Evolutionary conservation across 2,797 vertebrate genomes (phyloP).

Genomic region (Benthosema pterotum): DNA sequence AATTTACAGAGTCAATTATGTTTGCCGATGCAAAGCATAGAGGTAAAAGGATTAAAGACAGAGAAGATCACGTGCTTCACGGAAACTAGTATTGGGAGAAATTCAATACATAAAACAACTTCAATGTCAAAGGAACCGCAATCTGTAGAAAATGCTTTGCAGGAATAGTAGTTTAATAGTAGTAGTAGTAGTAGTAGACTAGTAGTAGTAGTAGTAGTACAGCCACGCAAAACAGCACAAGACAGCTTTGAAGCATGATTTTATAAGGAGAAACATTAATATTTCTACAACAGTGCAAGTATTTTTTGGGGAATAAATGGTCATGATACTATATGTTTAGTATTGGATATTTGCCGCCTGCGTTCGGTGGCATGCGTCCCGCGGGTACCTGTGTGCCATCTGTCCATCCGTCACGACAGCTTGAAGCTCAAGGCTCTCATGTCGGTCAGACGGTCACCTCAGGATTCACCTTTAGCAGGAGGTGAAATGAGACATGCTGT

Average conservation of each 20-base stretch:
- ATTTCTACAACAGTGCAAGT: too few relatives aligned
- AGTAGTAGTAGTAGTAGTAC: too few relatives aligned
- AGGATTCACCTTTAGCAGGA: too few relatives aligned
- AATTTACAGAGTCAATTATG: conserved; percentile 15
- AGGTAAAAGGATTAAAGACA: conserved; percentile 7
- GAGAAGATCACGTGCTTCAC: background rate
- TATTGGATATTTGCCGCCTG: conserved; percentile 34
- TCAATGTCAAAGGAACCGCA: background rate
- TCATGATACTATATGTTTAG: conserved; percentile 28
- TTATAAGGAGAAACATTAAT: background rate
- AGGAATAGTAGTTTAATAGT: background rate
- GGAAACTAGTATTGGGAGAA: background rate
- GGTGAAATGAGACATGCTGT: too few relatives aligned
- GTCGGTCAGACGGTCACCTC: too few relatives aligned
- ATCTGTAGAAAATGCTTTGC: background rate
- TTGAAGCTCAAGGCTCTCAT: conserved; percentile 14
- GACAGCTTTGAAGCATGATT: too few relatives aligned
- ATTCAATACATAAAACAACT: conserved; percentile 2
- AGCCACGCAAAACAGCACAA: too few relatives aligned
- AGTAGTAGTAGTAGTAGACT: too few relatives aligned
- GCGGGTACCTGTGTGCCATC: conserved; percentile 53
- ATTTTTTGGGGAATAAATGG: conserved; percentile 25
- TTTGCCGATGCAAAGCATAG: conserved; percentile 17
- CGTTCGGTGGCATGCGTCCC: conserved; percentile 21
- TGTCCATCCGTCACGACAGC: conserved; percentile 37